These are phyloP conservation scores for Oreohelix idahoensis DNA, from an alignment of 1,140 invertebrate genomes.

Conservation along the genomic window DNA sequence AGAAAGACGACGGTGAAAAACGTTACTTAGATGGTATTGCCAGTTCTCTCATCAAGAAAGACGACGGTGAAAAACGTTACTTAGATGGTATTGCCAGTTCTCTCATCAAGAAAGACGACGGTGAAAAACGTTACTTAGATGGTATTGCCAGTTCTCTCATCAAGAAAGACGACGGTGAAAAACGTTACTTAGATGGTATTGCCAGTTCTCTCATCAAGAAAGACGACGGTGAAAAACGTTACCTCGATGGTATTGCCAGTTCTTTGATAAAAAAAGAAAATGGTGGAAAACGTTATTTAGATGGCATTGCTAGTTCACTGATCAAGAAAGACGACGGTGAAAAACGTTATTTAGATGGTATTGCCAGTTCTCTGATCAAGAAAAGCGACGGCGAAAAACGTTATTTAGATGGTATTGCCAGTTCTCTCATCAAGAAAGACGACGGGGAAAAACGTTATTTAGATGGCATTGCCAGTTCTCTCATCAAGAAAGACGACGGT, in stretches of 20 bases:
- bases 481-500: not conserved
- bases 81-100: not conserved
- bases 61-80: not conserved
- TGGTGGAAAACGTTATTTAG: not conserved
- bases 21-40: not conserved
- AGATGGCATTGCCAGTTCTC: not conserved
- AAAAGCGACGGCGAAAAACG: not conserved
- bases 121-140: not conserved
- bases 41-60: not conserved
- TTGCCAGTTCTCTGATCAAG: slow-evolving; percentile 2
- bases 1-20: not conserved
- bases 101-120: not conserved
- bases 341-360: slow-evolving; percentile 1
- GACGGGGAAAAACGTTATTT: not conserved
- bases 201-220: slow-evolving; percentile 4
- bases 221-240: slow-evolving; percentile 3
- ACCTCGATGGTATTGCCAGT: not conserved
- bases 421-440: not conserved
- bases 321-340: not conserved
- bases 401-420: not conserved
- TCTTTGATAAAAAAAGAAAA: not conserved
- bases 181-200: not conserved
- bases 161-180: not conserved
- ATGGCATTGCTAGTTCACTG: not conserved
- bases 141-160: not conserved